Base-by-base conservation (phyloP, 1,140 invertebrate genomes). In the Camponotus pennsylvanicus region DNA sequence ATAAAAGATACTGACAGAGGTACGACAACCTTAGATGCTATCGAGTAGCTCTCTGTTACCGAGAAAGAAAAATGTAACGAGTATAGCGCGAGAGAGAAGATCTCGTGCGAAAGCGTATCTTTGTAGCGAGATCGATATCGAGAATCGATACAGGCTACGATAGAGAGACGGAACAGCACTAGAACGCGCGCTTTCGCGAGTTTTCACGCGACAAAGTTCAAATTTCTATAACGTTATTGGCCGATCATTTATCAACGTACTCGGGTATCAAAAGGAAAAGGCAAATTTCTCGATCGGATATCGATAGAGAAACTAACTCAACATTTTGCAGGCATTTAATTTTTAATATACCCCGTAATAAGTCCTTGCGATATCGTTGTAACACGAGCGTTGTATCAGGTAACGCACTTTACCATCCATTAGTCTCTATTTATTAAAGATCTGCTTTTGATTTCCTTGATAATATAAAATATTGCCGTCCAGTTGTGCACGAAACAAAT, bases 141-240 rank as follows among this genome's bases (percentile, higher is more conserved):
- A 42, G 27, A 27, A 83, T 83, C 49, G 37, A 73, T 57, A 69
- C 27, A 15, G 37, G 27, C 13, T 52, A 8, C 0, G 8, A 61
- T 21, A n/a, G 66, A 18, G 15, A 52, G 49, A 7, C 42, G 45
- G 45, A n/a, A 80, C 32, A 21, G 32, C 13, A 45, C 3, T 45
- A 18, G 49, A 40, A 27, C 18, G 42, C 49, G 11, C n/a, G 45
- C 13, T 66, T 27, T 70, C 49, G n/a, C 52, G 4, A 7, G 13
- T 9, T 75, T 57, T 83, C 69, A 11, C 21, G 21, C 34, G 64
- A 49, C 55, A 27, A 45, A 42, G 27, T 49, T 73, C 9, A 61
- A 61, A 64, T 73, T 83, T 61, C 69, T 61, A 61, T 61, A 63
- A 83, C n/a, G n/a, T 75, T 49, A 83, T 83, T 83, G 79, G 40